These are phyloP conservation scores for Lophura nycthemera DNA, from an alignment of 2,113 vertebrate genomes.

Conservation along the genomic window DNA sequence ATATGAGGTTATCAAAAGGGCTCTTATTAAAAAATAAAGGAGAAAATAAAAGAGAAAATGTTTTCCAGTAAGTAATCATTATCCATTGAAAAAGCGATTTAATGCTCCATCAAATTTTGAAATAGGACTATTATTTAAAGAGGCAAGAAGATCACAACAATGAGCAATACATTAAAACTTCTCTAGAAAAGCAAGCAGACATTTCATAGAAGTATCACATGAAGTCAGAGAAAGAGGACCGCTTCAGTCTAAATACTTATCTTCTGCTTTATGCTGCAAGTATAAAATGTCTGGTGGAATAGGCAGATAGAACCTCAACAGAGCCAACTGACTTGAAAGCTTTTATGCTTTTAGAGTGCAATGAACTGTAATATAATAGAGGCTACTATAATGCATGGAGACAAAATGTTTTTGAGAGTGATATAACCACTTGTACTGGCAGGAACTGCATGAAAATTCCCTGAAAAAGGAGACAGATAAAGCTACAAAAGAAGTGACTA, in stretches of 20 bases:
- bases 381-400: background rate
- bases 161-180: background rate
- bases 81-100: background rate
- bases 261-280: background rate
- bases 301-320: background rate
- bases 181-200: background rate
- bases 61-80: background rate
- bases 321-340: background rate
- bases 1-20: background rate
- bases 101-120: background rate
- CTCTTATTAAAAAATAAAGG: background rate
- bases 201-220: background rate
- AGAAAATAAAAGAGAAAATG: background rate
- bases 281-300: background rate
- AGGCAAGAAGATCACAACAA: background rate
- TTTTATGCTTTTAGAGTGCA: slow-evolving; percentile 13
- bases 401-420: background rate
- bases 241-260: background rate
- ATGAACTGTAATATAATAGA: background rate
- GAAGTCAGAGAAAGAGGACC: background rate
- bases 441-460: background rate
- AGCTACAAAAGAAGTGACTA: background rate
- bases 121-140: background rate
- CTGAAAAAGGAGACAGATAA: background rate
- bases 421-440: background rate